These are phyloP conservation scores for Euphonia xanthogaster DNA, from an alignment of 2,797 vertebrate genomes.

Conservation along the genomic window DNA sequence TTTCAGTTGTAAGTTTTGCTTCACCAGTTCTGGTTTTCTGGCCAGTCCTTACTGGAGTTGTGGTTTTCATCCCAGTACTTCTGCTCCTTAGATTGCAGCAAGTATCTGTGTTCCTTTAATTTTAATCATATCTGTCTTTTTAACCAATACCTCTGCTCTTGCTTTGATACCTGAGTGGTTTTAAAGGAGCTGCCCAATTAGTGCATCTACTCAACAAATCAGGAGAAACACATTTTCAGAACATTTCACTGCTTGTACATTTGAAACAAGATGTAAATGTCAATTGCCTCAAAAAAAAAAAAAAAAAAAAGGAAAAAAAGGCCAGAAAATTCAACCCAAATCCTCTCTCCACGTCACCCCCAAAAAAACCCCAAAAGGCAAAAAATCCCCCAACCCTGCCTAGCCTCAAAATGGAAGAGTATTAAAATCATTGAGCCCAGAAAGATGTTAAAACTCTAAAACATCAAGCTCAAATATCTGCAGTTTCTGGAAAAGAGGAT, in stretches of 20 bases:
- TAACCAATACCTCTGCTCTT: neutral
- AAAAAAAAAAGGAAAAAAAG: neutral
- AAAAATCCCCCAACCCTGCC: rapidly evolving
- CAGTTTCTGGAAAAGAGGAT: neutral
- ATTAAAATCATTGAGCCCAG: neutral
- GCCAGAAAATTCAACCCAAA: neutral
- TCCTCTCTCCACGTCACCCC: rapidly evolving
- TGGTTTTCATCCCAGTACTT: neutral
- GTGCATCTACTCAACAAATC: neutral
- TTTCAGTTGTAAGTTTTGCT: neutral
- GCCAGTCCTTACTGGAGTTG: neutral
- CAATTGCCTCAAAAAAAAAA: neutral
- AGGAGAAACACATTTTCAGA: neutral
- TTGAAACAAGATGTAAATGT: neutral
- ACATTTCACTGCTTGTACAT: neutral
- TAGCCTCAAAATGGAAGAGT: neutral
- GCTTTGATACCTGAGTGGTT: neutral
- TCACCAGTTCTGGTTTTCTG: neutral
- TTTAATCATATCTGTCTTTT: neutral
- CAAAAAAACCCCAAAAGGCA: neutral
- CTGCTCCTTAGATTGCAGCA: neutral
- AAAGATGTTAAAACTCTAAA: neutral
- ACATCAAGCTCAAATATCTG: neutral
- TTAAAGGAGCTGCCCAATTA: neutral
- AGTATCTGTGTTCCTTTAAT: neutral